phyloP scores from a whole-genome alignment of 1,140 invertebrate genomes.

The Protaetia brevitarsis region DNA sequence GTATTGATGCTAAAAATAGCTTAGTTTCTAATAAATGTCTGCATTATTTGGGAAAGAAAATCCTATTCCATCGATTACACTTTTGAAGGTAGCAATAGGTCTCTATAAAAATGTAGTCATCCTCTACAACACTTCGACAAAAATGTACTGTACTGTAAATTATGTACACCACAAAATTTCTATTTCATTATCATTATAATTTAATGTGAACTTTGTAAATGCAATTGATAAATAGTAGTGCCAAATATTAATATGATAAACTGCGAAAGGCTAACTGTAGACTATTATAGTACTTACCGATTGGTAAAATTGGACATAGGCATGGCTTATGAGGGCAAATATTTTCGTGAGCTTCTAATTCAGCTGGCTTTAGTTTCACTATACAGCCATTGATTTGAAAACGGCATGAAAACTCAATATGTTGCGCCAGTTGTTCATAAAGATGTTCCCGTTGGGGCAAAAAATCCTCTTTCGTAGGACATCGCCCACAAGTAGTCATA shows the following conservation, averaged over 20 bases:
- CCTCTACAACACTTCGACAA: too few relatives aligned
- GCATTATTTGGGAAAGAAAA: too few relatives aligned
- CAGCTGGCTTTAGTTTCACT: conserved; percentile 25
- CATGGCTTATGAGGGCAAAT: conserved; percentile 27
- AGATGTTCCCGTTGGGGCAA: neutral
- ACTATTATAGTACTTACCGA: conserved; percentile 12
- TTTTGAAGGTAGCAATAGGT: too few relatives aligned
- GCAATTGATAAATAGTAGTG: too few relatives aligned
- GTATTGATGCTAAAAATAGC: too few relatives aligned
- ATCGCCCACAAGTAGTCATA: neutral
- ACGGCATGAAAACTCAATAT: conserved; percentile 31
- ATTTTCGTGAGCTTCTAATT: conserved; percentile 31
- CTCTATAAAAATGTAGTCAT: too few relatives aligned
- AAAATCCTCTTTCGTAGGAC: neutral
- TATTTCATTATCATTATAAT: too few relatives aligned
- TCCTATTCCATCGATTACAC: too few relatives aligned
- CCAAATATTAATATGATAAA: conserved; percentile 10
- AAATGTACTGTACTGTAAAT: too few relatives aligned
- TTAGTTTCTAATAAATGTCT: too few relatives aligned
- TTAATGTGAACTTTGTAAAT: too few relatives aligned
- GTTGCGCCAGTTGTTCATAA: conserved; percentile 1
- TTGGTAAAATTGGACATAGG: conserved; percentile 30
- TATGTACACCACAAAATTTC: too few relatives aligned
- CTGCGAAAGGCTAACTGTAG: neutral
- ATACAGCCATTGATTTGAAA: conserved; percentile 30